A percentile compares a stretch with the other conserved stretches of the same genome.
These are phyloP conservation scores for Pristionchus maxplancki DNA, from an alignment of 2,888 invertebrate species.

Conservation along the genomic window DNA sequence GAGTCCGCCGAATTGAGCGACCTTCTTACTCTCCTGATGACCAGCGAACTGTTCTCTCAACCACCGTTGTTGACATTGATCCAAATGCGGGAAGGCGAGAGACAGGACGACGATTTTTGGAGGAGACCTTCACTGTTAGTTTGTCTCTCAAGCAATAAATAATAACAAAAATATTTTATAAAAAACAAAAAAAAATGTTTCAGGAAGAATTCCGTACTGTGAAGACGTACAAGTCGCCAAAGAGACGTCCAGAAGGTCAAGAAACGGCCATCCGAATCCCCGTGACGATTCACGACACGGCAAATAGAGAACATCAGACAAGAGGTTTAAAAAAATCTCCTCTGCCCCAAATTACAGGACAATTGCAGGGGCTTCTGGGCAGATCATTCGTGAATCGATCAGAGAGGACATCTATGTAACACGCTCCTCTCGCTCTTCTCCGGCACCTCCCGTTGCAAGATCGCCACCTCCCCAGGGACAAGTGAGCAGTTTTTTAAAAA, in stretches of 20 bases:
- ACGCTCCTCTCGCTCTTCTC: neutral
- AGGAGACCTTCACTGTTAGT: constrained; percentile 47
- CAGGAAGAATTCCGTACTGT: constrained; percentile 60
- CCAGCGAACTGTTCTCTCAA: constrained; percentile 58
- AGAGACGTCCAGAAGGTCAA: neutral
- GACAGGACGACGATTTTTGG: constrained; percentile 21
- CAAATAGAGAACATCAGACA: constrained; percentile 20
- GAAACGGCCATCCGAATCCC: constrained; percentile 34
- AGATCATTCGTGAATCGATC: constrained; percentile 43
- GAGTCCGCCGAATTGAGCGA: constrained; percentile 48
- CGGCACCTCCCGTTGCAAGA: neutral
- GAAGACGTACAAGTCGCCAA: constrained; percentile 52
- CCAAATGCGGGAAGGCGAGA: constrained; percentile 56
- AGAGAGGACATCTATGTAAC: constrained; percentile 47
- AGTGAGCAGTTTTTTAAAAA: too few relatives aligned
- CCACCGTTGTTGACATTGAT: constrained; percentile 68
- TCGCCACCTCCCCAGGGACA: constrained; percentile 39
- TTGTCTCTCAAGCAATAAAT: neutral
- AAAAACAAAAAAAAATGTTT: too few relatives aligned
- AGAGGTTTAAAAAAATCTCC: neutral
- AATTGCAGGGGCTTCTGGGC: neutral
- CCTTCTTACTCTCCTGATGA: constrained; percentile 57
- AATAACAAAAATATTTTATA: neutral
- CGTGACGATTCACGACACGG: constrained; percentile 34
- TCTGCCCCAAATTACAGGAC: neutral